Base-by-base conservation (phyloP, 2,113 vertebrate species). In the Sander vitreus region DNA sequence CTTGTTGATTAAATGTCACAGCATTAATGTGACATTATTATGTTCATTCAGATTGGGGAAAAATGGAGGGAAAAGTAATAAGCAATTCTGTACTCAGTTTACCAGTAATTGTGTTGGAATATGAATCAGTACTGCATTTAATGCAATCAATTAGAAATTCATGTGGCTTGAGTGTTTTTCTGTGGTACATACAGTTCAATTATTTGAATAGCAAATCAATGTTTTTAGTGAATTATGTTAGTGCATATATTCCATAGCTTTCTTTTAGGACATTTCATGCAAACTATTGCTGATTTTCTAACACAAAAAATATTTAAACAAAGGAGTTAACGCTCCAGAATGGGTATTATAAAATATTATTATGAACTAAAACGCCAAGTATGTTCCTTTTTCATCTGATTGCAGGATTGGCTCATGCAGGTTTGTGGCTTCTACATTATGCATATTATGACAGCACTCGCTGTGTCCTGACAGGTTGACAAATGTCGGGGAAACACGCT, bases 1-100 rank as follows among this genome's bases (percentile, higher is more conserved):
- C 84, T 79, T 80, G 85, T 79, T 94, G 93, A 95, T 94, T 94
- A 93, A 95, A 96, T 95, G 93, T 93, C 92, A 94, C 87, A 83
- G 80, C 55, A 89, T 87, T 95, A 93, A 94, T 93, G 91, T 86
- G 78, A 84, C 88, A 92, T 92, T 91, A 92, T 92, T 90, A 91
- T 84, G 84, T 90, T 89, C 89, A 88, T 88, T 91, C 83, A 83
- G 83, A 89, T 82, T 87, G 78, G 48, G 67, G 76, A 69, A 84
- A 88, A 86, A 69, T 33, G 48, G 50, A 73, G 25, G 62, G 58
- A 76, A 80, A 81, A 11, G 57, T 77, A 89, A 88, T 77, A 59
- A 79, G 30, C 51, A 84, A 64, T 59, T 65, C 27, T 1, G 14
- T 36, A 82, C 83, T 89, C 71, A 80, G 71, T 77, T 78, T 57